Conservation (phyloP, 2,888 invertebrate species). For the Tinea trinotella region DNA sequence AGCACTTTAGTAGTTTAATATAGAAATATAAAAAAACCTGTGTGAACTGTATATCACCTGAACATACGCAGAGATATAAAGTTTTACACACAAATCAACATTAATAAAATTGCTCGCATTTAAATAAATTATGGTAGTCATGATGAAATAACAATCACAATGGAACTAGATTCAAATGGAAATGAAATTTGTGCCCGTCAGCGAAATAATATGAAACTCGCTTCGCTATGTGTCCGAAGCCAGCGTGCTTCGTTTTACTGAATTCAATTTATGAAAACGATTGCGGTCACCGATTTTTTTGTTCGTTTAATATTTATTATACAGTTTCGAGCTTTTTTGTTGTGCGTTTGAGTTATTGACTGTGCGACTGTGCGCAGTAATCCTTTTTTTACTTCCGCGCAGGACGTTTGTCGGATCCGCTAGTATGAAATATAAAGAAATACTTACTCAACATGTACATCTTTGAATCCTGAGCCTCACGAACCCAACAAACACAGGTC, state of each 20-base stretch:
- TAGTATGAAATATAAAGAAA: no score
- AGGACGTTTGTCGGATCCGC: no score
- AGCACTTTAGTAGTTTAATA: no score
- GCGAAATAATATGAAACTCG: neutral
- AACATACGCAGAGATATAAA: no score
- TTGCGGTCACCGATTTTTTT: slow-evolving; percentile 30
- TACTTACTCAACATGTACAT: no score
- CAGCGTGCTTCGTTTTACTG: slow-evolving; percentile 27
- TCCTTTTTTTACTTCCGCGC: neutral
- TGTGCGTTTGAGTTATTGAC: neutral
- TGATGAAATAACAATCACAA: neutral
- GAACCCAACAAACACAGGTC: no score
- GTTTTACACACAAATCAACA: no score
- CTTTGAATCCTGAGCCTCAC: no score
- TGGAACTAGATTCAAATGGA: neutral
- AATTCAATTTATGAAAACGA: slow-evolving; percentile 41
- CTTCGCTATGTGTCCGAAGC: neutral
- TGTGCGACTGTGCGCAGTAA: neutral
- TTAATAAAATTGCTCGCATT: neutral
- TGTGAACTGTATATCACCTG: no score
- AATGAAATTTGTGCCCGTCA: neutral
- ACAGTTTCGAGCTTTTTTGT: neutral
- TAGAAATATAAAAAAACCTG: no score
- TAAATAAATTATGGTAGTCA: neutral
- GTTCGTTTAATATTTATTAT: slow-evolving; percentile 4